Evolutionary conservation across 2,888 invertebrate species (phyloP).

Genomic region (Agrochola circellaris): DNA sequence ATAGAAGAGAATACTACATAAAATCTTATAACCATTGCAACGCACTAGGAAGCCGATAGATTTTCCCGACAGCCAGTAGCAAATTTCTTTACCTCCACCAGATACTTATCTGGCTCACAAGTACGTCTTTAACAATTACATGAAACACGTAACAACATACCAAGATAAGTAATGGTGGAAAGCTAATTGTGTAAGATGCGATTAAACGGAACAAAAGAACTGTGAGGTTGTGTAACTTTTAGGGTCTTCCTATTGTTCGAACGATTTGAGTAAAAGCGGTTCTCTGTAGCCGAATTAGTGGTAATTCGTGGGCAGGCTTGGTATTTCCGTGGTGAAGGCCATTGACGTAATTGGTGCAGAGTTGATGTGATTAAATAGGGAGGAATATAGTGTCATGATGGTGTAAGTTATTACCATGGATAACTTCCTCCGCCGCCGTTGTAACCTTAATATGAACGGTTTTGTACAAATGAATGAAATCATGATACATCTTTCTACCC

Average conservation of each 20-base stretch:
- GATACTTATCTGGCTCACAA: constrained; percentile 58
- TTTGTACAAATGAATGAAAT: not conserved
- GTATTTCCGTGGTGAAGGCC: constrained; percentile 15
- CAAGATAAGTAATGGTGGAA: constrained; percentile 58
- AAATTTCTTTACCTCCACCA: constrained; percentile 43
- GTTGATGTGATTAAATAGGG: not conserved
- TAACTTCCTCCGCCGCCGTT: not conserved
- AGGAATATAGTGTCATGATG: not conserved
- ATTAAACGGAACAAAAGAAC: constrained; percentile 66
- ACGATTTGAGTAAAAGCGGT: constrained; percentile 56
- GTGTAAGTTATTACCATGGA: not conserved
- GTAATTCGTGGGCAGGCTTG: constrained; percentile 14
- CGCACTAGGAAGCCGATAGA: not conserved
- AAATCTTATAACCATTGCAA: not conserved
- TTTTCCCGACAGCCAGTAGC: constrained; percentile 31
- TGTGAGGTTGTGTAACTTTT: constrained; percentile 55
- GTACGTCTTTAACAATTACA: constrained; percentile 58
- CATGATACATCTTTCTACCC: not conserved
- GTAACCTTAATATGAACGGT: not conserved
- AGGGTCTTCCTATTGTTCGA: constrained; percentile 57
- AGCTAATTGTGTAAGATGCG: constrained; percentile 64
- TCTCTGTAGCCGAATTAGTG: constrained; percentile 31
- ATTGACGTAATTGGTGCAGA: not conserved
- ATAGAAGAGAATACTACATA: not conserved
- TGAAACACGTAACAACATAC: constrained; percentile 63